phyloP scores from a whole-genome alignment of 23 tunicate genomes.

The Diplosoma virens region DNA sequence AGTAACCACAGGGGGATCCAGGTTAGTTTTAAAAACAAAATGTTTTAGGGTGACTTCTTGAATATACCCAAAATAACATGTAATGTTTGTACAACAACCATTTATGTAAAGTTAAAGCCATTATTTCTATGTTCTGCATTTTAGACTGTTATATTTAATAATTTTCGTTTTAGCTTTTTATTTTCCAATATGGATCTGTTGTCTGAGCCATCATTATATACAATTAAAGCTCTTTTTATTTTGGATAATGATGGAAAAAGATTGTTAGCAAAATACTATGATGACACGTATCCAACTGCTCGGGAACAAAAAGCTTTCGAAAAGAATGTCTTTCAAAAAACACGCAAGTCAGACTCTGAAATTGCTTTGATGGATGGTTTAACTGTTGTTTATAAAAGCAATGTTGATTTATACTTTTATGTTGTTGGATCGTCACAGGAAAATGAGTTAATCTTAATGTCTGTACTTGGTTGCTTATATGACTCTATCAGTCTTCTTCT shows the following conservation, averaged over 20 bases:
- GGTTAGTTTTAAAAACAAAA: no score
- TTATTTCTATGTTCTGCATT: no score
- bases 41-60: no score
- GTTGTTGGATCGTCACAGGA: constrained; percentile 90
- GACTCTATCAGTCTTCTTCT: constrained; percentile 80
- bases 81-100: no score
- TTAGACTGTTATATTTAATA: not conserved
- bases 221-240: constrained; percentile 87
- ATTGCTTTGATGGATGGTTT: constrained; percentile 93
- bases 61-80: no score
- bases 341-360: constrained; percentile 94
- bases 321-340: constrained; percentile 82
- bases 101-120: no score
- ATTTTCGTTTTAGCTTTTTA: not conserved
- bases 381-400: constrained; percentile 92
- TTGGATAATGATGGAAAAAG: constrained; percentile 98
- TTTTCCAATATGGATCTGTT: constrained; percentile 46
- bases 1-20: no score
- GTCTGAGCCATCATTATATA: constrained; percentile 70
- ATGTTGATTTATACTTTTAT: constrained; percentile 97
- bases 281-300: constrained; percentile 79
- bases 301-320: constrained; percentile 95
- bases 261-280: constrained; percentile 87
- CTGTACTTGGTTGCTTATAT: constrained; percentile 85
- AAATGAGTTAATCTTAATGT: constrained; percentile 92